Base-by-base conservation (phyloP, 2,797 vertebrate genomes). In the Hydrolagus colliei region DNA sequence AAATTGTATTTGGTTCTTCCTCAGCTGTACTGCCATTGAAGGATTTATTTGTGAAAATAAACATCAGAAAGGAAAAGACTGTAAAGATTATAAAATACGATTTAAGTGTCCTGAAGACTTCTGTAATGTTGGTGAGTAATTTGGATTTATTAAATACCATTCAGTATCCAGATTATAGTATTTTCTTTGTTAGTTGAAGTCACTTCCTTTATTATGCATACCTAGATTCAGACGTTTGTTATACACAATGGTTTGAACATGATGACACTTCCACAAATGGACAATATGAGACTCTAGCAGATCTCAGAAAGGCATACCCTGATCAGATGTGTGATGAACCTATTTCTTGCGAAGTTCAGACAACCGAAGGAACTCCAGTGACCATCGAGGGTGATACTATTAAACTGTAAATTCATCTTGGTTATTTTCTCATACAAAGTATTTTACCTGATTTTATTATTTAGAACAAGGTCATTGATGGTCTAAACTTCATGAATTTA, bases 81-180 rank as follows among this genome's bases (percentile, higher is more conserved):
- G 78, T 68, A 27, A 82, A 67, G 78, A 82, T 82, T 82, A 82
- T 62, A 82, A 35, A 82, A 82, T 82, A 67, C 63, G 63, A 32
- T 82, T 82, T 67, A 82, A n/a, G 13, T 82, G 78, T 27, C 78
- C 78, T 82, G 65, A 67, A 82, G 27, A 22, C 32, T 82, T 65
- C 18, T 68, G 78, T 82, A 67, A 82, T 62, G 41, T 52, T 52
- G 41, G 41, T 52, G 41, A 52, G 41, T 52, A 52, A 65, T 65
- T 16, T 35, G 14, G 63, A 82, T 22, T 65, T 67, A 65, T 7
- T 16, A 14, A 80, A 80, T 52, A 52, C 41, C 41, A 52, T 52
- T 52, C 6, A 52, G 41, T 52, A 52, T 52, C 41, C 41, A 52
- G 41, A 52, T 52, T 52, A 52, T 52, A 52, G 41, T 52, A 6